Evolutionary conservation across 2,797 vertebrate genomes (phyloP), one percentile per base, ranked within the genome.

Genomic region (Rallus crepitans): DNA sequence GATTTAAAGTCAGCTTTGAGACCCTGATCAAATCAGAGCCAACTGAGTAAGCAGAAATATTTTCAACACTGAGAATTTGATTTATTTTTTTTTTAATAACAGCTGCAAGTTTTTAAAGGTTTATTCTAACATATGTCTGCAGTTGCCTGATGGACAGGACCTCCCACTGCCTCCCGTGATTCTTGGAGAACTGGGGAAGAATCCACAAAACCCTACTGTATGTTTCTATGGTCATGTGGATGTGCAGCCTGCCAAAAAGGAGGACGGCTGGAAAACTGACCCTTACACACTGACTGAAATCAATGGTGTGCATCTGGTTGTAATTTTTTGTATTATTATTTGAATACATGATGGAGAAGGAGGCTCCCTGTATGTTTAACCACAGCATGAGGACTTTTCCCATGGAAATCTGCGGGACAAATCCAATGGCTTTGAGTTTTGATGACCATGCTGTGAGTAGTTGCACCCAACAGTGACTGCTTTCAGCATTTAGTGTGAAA

Each of bases 171-270:
- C 98, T 15, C 97, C 98, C 45, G 82, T 98, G 52, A 66, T 98
- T 73, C 92, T 98, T 10, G 98, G 98, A 5, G 89, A 98, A 27
- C 96, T 98, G 80, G 97, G 97, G 12, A 95, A 92, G 12, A 97
- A 98, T 57, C 90, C 97, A 6, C 56, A 90, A 53, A 98, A 98
- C 11, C 87, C 97, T 59, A 98, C 98, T 0, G 81, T 98, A 18
- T 98, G 98, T 90, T 98, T 98, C 95, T 98, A 98, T 2, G 98
- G 98, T 47, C 98, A 98, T 0, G 71, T 98, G 71, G 98, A 98
- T 1, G 98, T 98, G 68, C 98, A 98, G 96, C 97, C 98, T 31
- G 98, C 98, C 39, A 96, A 96, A 65, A 97, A 56, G 63, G 97
- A 97, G 10, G 98, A 98, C 6, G 98, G 98, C 24, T 98, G 98